These are phyloP conservation scores for Hirtodrosophila alboralis DNA, from an alignment of 2,888 invertebrate species.

Conservation along the genomic window DNA sequence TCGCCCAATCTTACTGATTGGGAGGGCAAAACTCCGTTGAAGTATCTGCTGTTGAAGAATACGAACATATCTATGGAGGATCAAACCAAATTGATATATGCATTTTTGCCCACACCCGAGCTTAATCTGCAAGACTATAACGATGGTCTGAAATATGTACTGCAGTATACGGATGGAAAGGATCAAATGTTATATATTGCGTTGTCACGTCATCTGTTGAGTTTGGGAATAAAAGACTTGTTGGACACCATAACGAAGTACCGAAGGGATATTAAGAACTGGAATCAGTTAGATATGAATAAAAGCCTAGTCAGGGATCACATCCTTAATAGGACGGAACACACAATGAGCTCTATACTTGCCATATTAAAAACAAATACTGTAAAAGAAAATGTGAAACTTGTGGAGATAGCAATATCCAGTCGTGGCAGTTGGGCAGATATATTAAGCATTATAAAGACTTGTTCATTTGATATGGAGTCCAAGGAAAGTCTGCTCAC, in stretches of 20 bases:
- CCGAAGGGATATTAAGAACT: neutral
- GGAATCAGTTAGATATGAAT: neutral
- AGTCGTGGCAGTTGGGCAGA: conserved; percentile 13
- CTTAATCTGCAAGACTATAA: conserved; percentile 73
- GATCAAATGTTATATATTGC: neutral
- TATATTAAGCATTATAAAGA: conserved; percentile 56
- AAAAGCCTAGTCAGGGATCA: neutral
- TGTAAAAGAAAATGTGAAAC: neutral
- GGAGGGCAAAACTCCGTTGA: conserved; percentile 76
- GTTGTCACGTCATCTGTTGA: conserved; percentile 66
- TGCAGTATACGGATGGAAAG: neutral
- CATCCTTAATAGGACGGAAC: too few species aligned
- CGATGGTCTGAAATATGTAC: conserved; percentile 53
- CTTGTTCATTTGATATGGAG: conserved; percentile 84
- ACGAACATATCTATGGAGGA: conserved; percentile 49
- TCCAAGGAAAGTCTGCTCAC: conserved; percentile 78
- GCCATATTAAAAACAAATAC: neutral
- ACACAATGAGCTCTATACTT: too few species aligned
- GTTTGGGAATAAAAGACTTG: conserved; percentile 54
- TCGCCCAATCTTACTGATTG: conserved; percentile 78
- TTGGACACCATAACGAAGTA: conserved; percentile 11
- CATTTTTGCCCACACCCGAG: conserved; percentile 57
- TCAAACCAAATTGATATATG: conserved; percentile 59
- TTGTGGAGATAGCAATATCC: neutral
- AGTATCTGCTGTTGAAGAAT: conserved; percentile 68